A percentile compares a stretch with the other conserved stretches of the same genome.
Conservation (phyloP, 2,797 vertebrate species). For the Centroberyx gerrardi region DNA sequence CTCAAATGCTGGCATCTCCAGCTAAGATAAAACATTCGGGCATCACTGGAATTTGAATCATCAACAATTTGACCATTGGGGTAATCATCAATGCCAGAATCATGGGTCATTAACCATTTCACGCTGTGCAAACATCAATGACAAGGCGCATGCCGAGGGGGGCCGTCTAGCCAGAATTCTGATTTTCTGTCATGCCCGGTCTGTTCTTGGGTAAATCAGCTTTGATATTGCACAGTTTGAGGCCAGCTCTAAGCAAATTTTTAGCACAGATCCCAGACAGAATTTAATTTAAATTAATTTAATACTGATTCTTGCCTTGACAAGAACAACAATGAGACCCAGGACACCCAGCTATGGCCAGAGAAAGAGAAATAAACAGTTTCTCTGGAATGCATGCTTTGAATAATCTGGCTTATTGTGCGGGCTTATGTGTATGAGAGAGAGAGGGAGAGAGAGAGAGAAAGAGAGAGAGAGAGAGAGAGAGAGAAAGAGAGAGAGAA, state of each 20-base stretch:
- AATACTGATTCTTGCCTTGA: constrained; percentile 20
- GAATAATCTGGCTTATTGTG: constrained; percentile 29
- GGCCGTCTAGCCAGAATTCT: not conserved
- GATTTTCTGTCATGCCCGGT: constrained; percentile 39
- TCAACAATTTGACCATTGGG: constrained; percentile 38
- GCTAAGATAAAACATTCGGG: constrained; percentile 50
- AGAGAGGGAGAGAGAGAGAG: not conserved
- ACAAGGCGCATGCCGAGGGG: constrained; percentile 1
- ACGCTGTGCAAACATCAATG: constrained; percentile 62
- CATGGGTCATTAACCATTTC: constrained; percentile 63
- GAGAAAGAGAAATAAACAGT: constrained; percentile 9
- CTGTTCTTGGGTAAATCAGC: constrained; percentile 23
- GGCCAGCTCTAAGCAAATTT: constrained; percentile 13
- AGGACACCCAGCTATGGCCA: not conserved
- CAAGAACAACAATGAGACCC: not conserved
- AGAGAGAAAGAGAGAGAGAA: not conserved
- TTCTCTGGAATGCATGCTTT: constrained; percentile 5
- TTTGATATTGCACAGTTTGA: constrained; percentile 37
- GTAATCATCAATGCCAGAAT: constrained; percentile 37
- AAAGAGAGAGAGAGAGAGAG: no score
- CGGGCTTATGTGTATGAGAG: not conserved
- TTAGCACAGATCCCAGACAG: constrained; percentile 24
- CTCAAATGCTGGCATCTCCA: constrained; percentile 23
- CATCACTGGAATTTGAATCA: constrained; percentile 49
- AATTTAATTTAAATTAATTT: constrained; percentile 40